Percentiles rank a stretch among this genome's conserved stretches.
Conservation (phyloP, 2,888 invertebrate genomes). For the Tachina grossa region DNA sequence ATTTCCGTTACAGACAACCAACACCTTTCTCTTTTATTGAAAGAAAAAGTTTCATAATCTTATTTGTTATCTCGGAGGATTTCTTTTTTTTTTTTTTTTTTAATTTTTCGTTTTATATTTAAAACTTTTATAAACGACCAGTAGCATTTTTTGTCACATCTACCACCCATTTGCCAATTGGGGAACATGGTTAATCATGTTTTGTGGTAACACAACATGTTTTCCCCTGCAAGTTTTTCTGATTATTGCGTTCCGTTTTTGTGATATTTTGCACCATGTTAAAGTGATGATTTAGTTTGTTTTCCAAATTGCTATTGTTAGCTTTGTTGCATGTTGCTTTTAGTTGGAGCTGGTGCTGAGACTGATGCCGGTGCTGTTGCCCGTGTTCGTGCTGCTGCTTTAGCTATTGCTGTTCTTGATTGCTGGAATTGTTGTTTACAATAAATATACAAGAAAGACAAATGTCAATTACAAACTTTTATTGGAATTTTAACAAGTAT, state of each 20-base stretch:
- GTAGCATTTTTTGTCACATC: constrained; percentile 13
- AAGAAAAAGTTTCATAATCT: constrained; percentile 30
- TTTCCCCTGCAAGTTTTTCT: constrained; percentile 32
- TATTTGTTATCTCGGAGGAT: background rate
- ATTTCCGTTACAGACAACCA: constrained; percentile 31
- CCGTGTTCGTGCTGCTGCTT: constrained; percentile 40
- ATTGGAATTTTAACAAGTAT: constrained; percentile 72
- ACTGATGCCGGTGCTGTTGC: constrained; percentile 3
- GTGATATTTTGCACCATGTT: constrained; percentile 38
- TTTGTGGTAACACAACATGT: constrained; percentile 68
- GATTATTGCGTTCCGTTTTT: background rate
- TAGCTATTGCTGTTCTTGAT: constrained; percentile 55
- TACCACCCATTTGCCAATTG: constrained; percentile 26
- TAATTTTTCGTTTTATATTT: constrained; percentile 23
- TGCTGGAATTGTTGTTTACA: constrained; percentile 61
- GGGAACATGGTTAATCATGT: constrained; percentile 69
- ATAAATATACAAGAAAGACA: constrained; percentile 67
- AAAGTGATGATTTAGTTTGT: constrained; percentile 69
- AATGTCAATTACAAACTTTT: constrained; percentile 72
- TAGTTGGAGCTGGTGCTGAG: constrained; percentile 9
- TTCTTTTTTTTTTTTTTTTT: background rate
- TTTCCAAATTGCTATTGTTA: constrained; percentile 47
- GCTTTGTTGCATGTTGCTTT: constrained; percentile 43
- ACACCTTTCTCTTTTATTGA: constrained; percentile 9
- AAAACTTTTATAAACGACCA: constrained; percentile 50